Percentiles rank a stretch among this genome's conserved stretches.
phyloP scores from a whole-genome alignment of 2,797 vertebrate species.

The Anguilla megastoma region DNA sequence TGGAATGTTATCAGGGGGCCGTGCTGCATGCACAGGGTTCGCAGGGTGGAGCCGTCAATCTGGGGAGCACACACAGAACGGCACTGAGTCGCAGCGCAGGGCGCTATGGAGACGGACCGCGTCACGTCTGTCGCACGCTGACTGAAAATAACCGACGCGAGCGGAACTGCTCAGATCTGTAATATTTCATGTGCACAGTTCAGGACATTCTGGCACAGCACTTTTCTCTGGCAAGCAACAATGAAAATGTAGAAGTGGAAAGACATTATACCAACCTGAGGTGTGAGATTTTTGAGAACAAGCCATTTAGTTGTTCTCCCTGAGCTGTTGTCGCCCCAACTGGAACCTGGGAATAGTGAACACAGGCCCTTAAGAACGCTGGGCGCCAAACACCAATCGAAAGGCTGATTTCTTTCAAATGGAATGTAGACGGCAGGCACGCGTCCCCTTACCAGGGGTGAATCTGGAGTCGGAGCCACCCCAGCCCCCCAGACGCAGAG shows the following conservation, averaged over 20 bases:
- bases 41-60: conserved; percentile 86
- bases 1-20: conserved; percentile 86
- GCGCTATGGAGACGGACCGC: neutral
- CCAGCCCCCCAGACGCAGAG: conserved; percentile 88
- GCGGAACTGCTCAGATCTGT: neutral
- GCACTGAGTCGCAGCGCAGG: neutral
- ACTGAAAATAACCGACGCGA: neutral
- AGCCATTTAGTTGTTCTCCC: conserved; percentile 87
- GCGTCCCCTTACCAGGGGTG: conserved; percentile 82
- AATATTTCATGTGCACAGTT: neutral
- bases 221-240: neutral
- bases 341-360: conserved; percentile 76
- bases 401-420: neutral
- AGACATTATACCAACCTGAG: conserved; percentile 71
- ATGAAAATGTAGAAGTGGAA: neutral
- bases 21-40: conserved; percentile 85
- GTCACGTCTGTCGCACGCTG: neutral
- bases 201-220: neutral
- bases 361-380: neutral
- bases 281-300: conserved; percentile 86
- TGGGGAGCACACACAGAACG: conserved; percentile 40
- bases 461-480: conserved; percentile 90
- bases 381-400: neutral
- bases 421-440: neutral
- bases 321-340: conserved; percentile 92